Evolutionary conservation across 1,140 invertebrate genomes (phyloP).

Genomic region (Drosophila pseudoobscura): DNA sequence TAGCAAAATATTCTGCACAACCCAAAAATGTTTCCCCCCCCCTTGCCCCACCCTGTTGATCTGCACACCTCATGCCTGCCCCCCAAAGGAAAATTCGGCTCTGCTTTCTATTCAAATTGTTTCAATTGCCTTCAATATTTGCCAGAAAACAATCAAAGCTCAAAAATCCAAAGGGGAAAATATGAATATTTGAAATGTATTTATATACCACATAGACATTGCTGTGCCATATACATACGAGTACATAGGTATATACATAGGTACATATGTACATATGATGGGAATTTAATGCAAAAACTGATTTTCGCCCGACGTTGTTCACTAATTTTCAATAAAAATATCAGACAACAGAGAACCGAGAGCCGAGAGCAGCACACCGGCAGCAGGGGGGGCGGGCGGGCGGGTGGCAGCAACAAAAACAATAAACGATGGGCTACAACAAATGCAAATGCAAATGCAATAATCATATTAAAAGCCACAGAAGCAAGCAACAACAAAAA

Average conservation of each 20-base stretch:
- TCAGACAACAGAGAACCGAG: too few relatives aligned
- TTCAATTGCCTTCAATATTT: conserved; percentile 53
- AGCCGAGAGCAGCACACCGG: conserved; percentile 12
- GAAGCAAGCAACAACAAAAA: conserved; percentile 40
- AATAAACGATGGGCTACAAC: conserved; percentile 15
- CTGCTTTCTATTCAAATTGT: conserved; percentile 31
- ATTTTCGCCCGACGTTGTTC: conserved; percentile 8
- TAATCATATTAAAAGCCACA: conserved; percentile 78
- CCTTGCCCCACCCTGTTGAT: too few relatives aligned
- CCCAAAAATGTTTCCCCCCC: too few relatives aligned
- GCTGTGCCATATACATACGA: conserved; percentile 1
- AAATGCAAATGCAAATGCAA: conserved; percentile 74
- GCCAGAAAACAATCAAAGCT: conserved; percentile 45
- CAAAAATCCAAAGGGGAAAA: conserved; percentile 32
- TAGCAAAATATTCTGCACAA: too few relatives aligned
- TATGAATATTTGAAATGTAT: conserved; percentile 48
- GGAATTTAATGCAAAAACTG: conserved; percentile 45
- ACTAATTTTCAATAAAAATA: too few relatives aligned
- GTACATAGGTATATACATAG: conserved; percentile 1
- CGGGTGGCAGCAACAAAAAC: conserved; percentile 17
- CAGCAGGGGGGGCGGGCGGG: too few relatives aligned
- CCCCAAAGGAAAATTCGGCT: not conserved
- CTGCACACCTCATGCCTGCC: not conserved
- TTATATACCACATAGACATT: not conserved
- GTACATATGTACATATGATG: conserved; percentile 26